Base-by-base conservation (phyloP, 2,113 vertebrate species). In the Haliaeetus leucogaster region DNA sequence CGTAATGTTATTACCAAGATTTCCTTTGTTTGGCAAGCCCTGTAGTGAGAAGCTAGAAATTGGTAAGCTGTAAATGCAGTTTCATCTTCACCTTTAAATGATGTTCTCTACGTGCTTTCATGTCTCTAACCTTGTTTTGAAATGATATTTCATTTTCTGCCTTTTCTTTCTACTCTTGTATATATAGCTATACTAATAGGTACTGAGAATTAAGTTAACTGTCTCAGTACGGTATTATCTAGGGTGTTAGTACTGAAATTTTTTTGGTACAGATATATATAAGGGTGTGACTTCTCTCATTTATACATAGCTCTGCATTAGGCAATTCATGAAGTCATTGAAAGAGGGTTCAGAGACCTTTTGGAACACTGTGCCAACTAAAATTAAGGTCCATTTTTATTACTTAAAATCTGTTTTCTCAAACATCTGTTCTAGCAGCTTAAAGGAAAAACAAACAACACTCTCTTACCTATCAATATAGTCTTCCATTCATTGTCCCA, bases 161-260 rank as follows among this genome's bases (percentile, higher is more conserved):
- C 40, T 79, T 92, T 86, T 72, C 26, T 56, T 80, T 78, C 38
- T 93, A 43, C 15, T 55, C 8, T 25, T 59, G 19, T 66, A 1
- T 70, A 42, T 83, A 55, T 62, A 78, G 53, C 48, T 53, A 19
- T 30, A 32, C 15, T 55, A 63, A 20, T n/a, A 77, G 27, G 7
- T 95, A 74, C 89, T 89, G 86, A 96, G 88, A 89, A 82, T 50
- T 77, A 92, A 68, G 20, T 71, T 77, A 77, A 80, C 50, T 42
- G 16, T 72, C 89, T 93, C 89, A 90, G 83, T 89, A 73, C 65
- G 58, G 10, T 59, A 40, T 66, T 66, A 62, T 21, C 18, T n/a
- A 45, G 10, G 4, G 5, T 86, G 22, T 52, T 68, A 59, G 23
- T 70, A 42, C 7, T 79, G 53, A 58, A 29, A 6, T 26, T 56